Percentiles rank a stretch among this genome's conserved stretches.
These are phyloP conservation scores for Cyrtodaria siliqua DNA, from an alignment of 2,888 invertebrate species.

Conservation along the genomic window DNA sequence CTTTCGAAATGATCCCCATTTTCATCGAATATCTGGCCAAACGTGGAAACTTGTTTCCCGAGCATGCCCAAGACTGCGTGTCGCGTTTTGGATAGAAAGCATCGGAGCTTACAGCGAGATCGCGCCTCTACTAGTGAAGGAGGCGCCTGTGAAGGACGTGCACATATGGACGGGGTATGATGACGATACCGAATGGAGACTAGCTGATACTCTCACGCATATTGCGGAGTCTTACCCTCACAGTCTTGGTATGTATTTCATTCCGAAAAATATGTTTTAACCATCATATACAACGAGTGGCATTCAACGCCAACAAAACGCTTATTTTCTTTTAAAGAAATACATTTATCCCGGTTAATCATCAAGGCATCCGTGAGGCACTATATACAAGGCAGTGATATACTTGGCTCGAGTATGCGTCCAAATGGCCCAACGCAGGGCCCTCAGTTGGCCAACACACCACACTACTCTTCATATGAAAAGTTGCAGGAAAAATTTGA, in stretches of 20 bases:
- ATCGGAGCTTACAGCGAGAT: constrained; percentile 70
- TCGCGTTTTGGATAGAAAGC: constrained; percentile 77
- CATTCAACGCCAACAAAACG: too few relatives aligned
- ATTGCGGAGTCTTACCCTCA: constrained; percentile 59
- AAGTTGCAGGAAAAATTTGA: too few relatives aligned
- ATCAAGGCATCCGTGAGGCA: too few relatives aligned
- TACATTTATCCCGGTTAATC: too few relatives aligned
- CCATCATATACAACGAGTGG: too few relatives aligned
- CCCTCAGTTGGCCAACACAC: too few relatives aligned
- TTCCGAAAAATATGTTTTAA: too few relatives aligned
- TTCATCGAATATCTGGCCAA: constrained; percentile 70
- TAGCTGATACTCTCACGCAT: constrained; percentile 68
- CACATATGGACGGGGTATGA: constrained; percentile 81
- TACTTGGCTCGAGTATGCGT: too few relatives aligned
- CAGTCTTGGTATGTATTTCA: constrained; percentile 66
- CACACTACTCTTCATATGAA: too few relatives aligned
- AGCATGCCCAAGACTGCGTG: constrained; percentile 71
- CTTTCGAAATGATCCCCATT: constrained; percentile 76
- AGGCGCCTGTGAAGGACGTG: constrained; percentile 73
- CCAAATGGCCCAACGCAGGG: too few relatives aligned
- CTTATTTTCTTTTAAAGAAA: too few relatives aligned
- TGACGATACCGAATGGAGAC: constrained; percentile 74
- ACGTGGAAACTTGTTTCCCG: constrained; percentile 68
- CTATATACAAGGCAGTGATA: too few relatives aligned
- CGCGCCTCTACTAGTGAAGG: constrained; percentile 68